Evolutionary conservation across 2,888 invertebrate species (phyloP).

Genomic region (Tenodera sinensis): DNA sequence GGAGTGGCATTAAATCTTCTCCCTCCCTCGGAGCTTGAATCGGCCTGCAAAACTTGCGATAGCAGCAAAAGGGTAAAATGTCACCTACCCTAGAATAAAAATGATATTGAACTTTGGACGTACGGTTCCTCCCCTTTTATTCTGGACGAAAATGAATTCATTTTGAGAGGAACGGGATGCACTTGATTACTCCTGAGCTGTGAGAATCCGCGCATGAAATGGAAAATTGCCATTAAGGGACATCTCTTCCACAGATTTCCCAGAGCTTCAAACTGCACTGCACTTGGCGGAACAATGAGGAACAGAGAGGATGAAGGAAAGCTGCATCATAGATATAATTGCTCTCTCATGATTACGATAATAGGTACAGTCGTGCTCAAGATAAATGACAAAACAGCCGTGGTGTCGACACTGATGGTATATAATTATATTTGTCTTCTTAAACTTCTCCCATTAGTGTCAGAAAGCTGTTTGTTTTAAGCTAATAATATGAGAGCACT

Average conservation of each 20-base stretch:
- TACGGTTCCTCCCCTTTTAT: not conserved
- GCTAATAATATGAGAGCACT: too few species aligned
- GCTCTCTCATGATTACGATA: not conserved
- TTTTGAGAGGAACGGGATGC: not conserved
- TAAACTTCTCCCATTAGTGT: too few species aligned
- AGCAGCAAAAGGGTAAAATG: not conserved
- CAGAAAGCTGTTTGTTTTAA: too few species aligned
- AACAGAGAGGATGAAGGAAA: not conserved
- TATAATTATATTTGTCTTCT: too few species aligned
- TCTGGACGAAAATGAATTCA: not conserved
- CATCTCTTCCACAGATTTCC: not conserved
- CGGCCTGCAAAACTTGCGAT: not conserved
- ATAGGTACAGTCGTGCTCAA: too few species aligned
- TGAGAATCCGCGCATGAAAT: not conserved
- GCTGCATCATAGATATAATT: not conserved
- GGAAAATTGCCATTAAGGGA: not conserved
- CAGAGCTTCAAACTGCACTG: not conserved
- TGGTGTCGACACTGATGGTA: too few species aligned
- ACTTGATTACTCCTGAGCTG: not conserved
- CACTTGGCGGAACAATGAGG: not conserved
- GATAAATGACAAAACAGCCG: too few species aligned
- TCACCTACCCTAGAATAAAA: not conserved
- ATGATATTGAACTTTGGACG: not conserved
- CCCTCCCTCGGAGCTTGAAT: not conserved
- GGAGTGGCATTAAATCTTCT: not conserved